Base-by-base conservation (phyloP, 1,140 invertebrate genomes). In the Anastrepha obliqua region DNA sequence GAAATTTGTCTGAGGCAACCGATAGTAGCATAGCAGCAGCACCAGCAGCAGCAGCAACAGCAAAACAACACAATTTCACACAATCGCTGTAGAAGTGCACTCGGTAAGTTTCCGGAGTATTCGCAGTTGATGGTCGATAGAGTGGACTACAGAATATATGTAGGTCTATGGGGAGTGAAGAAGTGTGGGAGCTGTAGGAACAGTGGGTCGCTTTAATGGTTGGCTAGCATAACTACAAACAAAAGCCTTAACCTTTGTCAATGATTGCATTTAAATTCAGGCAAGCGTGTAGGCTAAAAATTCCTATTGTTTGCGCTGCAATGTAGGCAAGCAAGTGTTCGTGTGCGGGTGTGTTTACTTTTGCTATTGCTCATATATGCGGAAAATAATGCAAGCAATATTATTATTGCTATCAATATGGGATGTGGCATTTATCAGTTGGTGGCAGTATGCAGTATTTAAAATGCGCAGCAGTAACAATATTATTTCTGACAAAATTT, bases 241-340 rank as follows among this genome's bases (percentile, higher is more conserved):
- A 39, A 62, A 62, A 62, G 39, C 39, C 13, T 74, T n/a, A 15
- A 47, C 39, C 67, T 74, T n/a, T 47, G 17, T 17, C 6, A 42
- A 74, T 74, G 44, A 74, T 74, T 74, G 42, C 67, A n/a, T 74
- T 74, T 44, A 15, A 47, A 47, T 74, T 17, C 17, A 74, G 13
- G 44, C 44, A 74, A 47, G 67, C 42, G 67, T 74, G 44, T 15
- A 47, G 39, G 44, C 39, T 74, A n/a, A 74, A 74, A 74, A 74
- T 74, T 44, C 42, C 42, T 17, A 70, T 70, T 70, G 65, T 70
- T 70, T 44, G 29, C 60, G 4, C 6, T 55, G 51, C 51, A 55
- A 29, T 29, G 29, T 29, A 29, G 29, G 29, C 29, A 29, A 29
- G 29, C 29, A 29, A 29, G 29, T 29, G 29, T 11, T 11, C 6